Evolutionary conservation across 2,888 invertebrate genomes (phyloP).

Genomic region (Vanessa cardui): DNA sequence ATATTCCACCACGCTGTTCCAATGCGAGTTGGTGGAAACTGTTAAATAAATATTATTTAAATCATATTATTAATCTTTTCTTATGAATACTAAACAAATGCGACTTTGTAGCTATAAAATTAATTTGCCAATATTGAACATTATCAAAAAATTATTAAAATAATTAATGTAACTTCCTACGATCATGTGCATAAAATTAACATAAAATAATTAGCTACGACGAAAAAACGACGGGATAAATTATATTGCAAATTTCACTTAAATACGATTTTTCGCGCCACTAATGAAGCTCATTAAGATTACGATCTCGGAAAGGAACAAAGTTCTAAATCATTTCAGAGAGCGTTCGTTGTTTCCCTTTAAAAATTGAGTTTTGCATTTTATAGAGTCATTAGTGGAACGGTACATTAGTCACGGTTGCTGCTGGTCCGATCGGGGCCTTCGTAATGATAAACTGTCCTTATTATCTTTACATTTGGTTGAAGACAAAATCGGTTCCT

Average conservation of each 20-base stretch:
- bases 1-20: too few relatives aligned
- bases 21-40: too few relatives aligned
- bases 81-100: too few relatives aligned
- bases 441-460: too few relatives aligned
- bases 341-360: neutral
- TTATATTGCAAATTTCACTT: conserved; percentile 13
- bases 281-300: conserved; percentile 32
- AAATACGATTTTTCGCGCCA: conserved; percentile 22
- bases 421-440: too few relatives aligned
- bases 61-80: too few relatives aligned
- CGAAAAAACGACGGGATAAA: neutral
- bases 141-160: neutral
- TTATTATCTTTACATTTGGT: too few relatives aligned
- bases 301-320: conserved; percentile 6
- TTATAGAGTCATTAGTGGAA: neutral
- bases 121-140: too few relatives aligned
- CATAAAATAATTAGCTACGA: conserved; percentile 2
- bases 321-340: conserved; percentile 11
- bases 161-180: neutral
- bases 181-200: neutral
- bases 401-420: neutral
- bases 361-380: neutral
- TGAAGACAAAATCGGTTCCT: too few relatives aligned
- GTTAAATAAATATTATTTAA: too few relatives aligned
- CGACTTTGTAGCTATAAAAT: too few relatives aligned